Evolutionary conservation across 2,797 vertebrate genomes (phyloP), one percentile per base, ranked within the genome.

Genomic region (Darevskia nairensis): DNA sequence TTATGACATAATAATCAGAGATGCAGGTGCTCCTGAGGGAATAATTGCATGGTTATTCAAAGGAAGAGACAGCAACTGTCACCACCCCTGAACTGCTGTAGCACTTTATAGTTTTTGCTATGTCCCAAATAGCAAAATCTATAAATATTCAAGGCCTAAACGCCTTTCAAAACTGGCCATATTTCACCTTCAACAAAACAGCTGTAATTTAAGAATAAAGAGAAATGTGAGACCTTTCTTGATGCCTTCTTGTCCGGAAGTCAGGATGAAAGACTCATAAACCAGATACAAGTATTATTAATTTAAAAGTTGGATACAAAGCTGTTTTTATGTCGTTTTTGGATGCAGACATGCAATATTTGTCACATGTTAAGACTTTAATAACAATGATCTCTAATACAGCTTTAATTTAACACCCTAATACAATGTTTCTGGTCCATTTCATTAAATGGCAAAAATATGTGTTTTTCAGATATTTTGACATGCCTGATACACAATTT

Each of bases 381-480:
- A 69, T 35, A 50, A 39, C 44, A 21, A 61, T 23, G 1, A 64
- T 35, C 32, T 74, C 19, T 74, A 69, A 71, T 66, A 21, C 32
- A 17, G 27, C 46, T 66, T 81, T 9, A 75, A 4, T 84, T 72
- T 59, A 74, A 61, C 25, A 41, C 5, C 80, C 29, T 17, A 32
- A 9, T 6, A n/a, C 19, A 19, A 3, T 72, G 25, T 76, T 61
- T 76, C 41, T 87, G 0, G 0, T 72, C 88, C 0, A 29, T 29
- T 55, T 89, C 21, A 85, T 21, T 89, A 82, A 82, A 91, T 0
- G 71, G n/a, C 83, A 9, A 3, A 7, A 1, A 8, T 94, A 82
- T 93, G 10, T 94, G 77, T 86, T 82, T 94, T 84, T n/a, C 91
- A 97, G 97, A 91, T 90, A 93, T 82, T 93, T 92, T 41, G 93